phyloP scores from a whole-genome alignment of 2,888 invertebrate genomes.

The Erannis defoliaria region DNA sequence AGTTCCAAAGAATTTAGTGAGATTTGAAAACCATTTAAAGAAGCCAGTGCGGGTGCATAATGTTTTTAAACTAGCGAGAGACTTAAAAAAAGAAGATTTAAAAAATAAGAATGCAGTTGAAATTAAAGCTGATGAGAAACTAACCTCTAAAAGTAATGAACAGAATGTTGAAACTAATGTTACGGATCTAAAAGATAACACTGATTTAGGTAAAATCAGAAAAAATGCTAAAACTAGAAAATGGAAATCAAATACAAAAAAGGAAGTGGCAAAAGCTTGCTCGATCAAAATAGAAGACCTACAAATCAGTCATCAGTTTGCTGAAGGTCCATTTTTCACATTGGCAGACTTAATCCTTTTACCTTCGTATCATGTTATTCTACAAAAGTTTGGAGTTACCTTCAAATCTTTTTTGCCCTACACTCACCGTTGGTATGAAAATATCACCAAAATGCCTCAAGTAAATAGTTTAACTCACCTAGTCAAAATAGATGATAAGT shows the following conservation, averaged over 20 bases:
- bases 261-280: slow-evolving; percentile 70
- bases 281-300: slow-evolving; percentile 81
- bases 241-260: slow-evolving; percentile 78
- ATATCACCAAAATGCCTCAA: slow-evolving; percentile 58
- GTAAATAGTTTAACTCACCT: slow-evolving; percentile 45
- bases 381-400: slow-evolving; percentile 72
- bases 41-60: slow-evolving; percentile 95
- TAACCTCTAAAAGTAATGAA: not conserved
- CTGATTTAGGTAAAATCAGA: slow-evolving; percentile 51
- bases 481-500: slow-evolving; percentile 10
- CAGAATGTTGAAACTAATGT: slow-evolving; percentile 41
- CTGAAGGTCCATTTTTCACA: slow-evolving; percentile 94
- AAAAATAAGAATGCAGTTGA: slow-evolving; percentile 51
- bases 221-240: slow-evolving; percentile 72
- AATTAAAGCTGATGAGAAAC: slow-evolving; percentile 31
- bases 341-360: slow-evolving; percentile 94
- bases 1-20: slow-evolving; percentile 90
- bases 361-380: slow-evolving; percentile 89
- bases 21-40: slow-evolving; percentile 94
- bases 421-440: slow-evolving; percentile 88
- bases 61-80: slow-evolving; percentile 90
- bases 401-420: slow-evolving; percentile 85
- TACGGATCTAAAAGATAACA: slow-evolving; percentile 29
- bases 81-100: slow-evolving; percentile 73
- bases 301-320: slow-evolving; percentile 90